Base-by-base conservation (phyloP, 2,113 vertebrate genomes). In the Gobiocypris rarus region DNA sequence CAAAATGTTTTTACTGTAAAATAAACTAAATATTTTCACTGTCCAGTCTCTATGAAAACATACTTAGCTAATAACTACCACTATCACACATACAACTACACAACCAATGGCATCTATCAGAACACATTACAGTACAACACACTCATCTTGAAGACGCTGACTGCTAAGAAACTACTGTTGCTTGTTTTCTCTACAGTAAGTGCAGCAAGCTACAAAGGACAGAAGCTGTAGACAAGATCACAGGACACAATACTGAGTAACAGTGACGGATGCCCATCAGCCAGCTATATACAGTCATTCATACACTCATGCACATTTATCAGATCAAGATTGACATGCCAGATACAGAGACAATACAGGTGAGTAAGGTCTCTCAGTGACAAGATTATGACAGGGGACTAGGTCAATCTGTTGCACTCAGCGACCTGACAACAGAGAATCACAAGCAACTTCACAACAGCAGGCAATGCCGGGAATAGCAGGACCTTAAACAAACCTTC, bases 231-330 rank as follows among this genome's bases (percentile, higher is more conserved):
- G 56, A 41, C 38, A 45, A 61, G 7, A 26, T 61, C 38, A 61
- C 56, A 45, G 3, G 38, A 43, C 75, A 45, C 45, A 41, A 15
- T 45, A 78, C 34, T 17, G n/a, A 61, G 38, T 61, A 26, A 43
- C 19, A 24, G 38, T 10, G 19, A 45, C 43, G 5, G 17, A 10
- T 43, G 58, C n/a, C 3, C 54, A 26, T 14, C 22, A 43, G 26
- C n/a, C 19, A n/a, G 6, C 34, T 75, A 75, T 74, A 24, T 75
- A 28, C 71, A 26, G 24, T 75, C 73, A 73, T 11, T 73, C 73
- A 61, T 24, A 43, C 34, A 59, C 34, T 59, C 75, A 77, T 43
- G 54, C 54, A 59, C 75, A 78, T 75, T 56, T 75, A 75, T 26
- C 74, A 56, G 50, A 76, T 76, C 74, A 34, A 52, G 50, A 38